phyloP scores from a whole-genome alignment of 1,140 invertebrate species.

The Bombus vancouverensis region DNA sequence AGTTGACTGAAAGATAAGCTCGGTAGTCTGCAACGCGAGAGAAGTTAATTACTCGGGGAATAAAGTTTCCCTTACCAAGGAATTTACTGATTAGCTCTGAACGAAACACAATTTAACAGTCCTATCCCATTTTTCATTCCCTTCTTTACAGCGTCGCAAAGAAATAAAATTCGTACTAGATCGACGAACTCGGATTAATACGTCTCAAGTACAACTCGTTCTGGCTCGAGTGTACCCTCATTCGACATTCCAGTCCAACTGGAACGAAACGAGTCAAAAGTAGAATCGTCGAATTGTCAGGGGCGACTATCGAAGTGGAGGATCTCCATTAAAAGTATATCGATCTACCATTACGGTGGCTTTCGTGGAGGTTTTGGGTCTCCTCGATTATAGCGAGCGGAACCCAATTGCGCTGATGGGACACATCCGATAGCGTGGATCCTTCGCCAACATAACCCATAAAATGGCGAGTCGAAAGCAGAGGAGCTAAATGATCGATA shows the following conservation, averaged over 20 bases:
- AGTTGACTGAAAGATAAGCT: no score
- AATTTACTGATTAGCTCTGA: not conserved
- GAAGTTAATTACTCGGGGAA: no score
- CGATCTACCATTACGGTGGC: not conserved
- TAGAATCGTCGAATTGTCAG: not conserved
- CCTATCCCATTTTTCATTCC: not conserved
- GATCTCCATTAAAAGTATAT: not conserved
- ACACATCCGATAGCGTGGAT: not conserved
- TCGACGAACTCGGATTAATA: not conserved
- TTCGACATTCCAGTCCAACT: not conserved
- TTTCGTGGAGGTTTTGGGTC: not conserved
- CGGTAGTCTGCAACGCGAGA: no score
- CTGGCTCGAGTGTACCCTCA: not conserved
- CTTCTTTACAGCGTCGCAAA: not conserved
- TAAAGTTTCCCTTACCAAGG: not conserved
- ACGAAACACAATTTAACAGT: not conserved
- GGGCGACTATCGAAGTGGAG: not conserved
- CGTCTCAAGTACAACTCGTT: not conserved
- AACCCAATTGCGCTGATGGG: slow-evolving; percentile 15
- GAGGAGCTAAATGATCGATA: not conserved
- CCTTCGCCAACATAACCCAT: not conserved
- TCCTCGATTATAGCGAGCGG: not conserved
- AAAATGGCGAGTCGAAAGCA: not conserved
- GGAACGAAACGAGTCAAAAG: no score
- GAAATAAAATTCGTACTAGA: not conserved